phyloP scores from a whole-genome alignment of 2,113 vertebrate species.

The Hippoglossus stenolepis region DNA sequence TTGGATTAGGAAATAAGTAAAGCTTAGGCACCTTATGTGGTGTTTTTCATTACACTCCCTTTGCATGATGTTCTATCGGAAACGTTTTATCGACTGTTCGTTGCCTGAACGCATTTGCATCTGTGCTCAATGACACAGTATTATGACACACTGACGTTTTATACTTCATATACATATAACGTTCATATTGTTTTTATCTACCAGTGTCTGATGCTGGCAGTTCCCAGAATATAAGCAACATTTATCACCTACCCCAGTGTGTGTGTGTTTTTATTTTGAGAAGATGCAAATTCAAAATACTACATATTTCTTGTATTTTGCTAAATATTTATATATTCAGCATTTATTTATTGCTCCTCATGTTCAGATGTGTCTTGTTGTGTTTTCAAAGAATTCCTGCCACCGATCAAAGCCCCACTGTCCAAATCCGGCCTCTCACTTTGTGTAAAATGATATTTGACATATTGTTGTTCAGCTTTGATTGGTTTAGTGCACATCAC shows the following conservation, averaged over 20 bases:
- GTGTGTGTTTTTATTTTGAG: no score
- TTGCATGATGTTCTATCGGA: slow-evolving; percentile 47
- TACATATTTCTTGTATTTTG: neutral
- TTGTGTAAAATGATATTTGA: slow-evolving; percentile 51
- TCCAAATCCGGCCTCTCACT: slow-evolving; percentile 38
- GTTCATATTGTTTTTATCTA: slow-evolving; percentile 8
- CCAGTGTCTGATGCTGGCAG: neutral
- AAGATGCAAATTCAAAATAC: neutral
- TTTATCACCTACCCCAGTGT: neutral
- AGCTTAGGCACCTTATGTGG: slow-evolving; percentile 5
- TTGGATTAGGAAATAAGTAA: slow-evolving; percentile 7
- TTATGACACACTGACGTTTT: slow-evolving; percentile 1
- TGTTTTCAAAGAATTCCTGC: slow-evolving; percentile 8
- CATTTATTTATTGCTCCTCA: neutral
- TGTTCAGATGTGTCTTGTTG: slow-evolving; percentile 10
- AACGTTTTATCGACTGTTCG: slow-evolving; percentile 32
- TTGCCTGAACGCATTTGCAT: slow-evolving; percentile 50
- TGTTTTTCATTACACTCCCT: slow-evolving; percentile 22
- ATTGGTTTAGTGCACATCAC: slow-evolving; percentile 53
- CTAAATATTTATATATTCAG: neutral
- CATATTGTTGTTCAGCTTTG: slow-evolving; percentile 54
- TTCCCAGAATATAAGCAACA: slow-evolving; percentile 26
- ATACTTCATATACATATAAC: neutral
- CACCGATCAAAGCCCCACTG: slow-evolving; percentile 22
- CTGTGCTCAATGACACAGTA: slow-evolving; percentile 5